Evolutionary conservation across 2,797 vertebrate species (phyloP).

Genomic region (Intellagama lesueurii): DNA sequence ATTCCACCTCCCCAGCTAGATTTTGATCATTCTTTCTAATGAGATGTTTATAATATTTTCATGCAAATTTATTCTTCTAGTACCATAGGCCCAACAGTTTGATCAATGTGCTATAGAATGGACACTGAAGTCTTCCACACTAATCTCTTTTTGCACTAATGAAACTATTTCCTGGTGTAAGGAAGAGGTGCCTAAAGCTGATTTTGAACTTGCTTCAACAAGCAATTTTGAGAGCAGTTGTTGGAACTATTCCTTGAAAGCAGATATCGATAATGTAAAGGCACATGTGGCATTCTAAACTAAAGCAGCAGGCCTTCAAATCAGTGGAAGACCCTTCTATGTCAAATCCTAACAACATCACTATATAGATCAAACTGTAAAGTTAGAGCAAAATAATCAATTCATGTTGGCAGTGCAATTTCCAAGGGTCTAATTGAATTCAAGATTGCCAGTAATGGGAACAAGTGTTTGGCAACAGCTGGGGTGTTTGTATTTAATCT

Average conservation of each 20-base stretch:
- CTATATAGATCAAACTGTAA: no score
- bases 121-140: not conserved
- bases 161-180: not conserved
- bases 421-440: not conserved
- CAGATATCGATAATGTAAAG: not conserved
- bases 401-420: not conserved
- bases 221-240: not conserved
- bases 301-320: not conserved
- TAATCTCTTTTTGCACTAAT: not conserved
- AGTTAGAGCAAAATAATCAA: not conserved
- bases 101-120: not conserved
- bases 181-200: not conserved
- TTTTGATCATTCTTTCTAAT: not conserved
- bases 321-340: not conserved
- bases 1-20: not conserved
- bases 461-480: not conserved
- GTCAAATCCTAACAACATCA: not conserved
- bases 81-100: not conserved
- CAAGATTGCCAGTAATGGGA: not conserved
- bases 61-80: not conserved
- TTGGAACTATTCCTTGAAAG: not conserved
- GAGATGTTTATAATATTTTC: not conserved
- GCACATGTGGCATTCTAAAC: not conserved
- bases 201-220: not conserved
- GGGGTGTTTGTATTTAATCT: not conserved